Base-by-base conservation (phyloP, 2,888 invertebrate species). In the Orthosia gracilis region DNA sequence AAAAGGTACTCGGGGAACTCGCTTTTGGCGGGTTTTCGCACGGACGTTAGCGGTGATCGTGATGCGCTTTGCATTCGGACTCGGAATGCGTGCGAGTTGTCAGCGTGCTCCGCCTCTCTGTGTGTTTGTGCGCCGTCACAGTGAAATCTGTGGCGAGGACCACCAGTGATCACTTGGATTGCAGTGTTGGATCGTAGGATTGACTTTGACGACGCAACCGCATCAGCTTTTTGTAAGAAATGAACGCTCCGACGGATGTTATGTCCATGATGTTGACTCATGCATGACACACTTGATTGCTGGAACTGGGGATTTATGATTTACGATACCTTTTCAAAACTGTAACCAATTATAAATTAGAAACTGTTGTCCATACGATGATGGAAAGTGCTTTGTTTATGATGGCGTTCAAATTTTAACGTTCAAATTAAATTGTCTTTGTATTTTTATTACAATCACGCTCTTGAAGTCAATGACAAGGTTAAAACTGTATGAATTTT, bases 271-370 rank as follows among this genome's bases (percentile, higher is more conserved):
- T 94, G 95, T 95, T 95, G 95, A 96, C 92, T 96, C 96, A 95
- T 94, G 95, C 95, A 90, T 96, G 96, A 96, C 95, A 94, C 94
- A 94, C 95, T 95, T 92, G 94, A 94, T 95, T 92, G 94, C 94
- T 94, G 91, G 93, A 94, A 94, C 93, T 93, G 92, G 92, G 93
- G 92, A 91, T 92, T 92, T 90, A 91, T 92, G 89, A 91, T 91
- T 89, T 88, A 86, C 73, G 68, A 82, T 87, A 85, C 83, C 86
- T 85, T 77, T 82, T 80, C 55, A 76, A 85, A 83, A 76, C 83
- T 78, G 76, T 67, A 72, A 79, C 73, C 72, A 71, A 78, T 84
- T 84, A 78, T 73, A n/a, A 76, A 82, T 78, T 72, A 73, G 64
- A 75, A 73, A 80, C 74, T 55, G 63, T 64, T 73, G 66, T 74